Base-by-base conservation (phyloP, 2,797 vertebrate genomes). In the Adelosebastes latens region DNA sequence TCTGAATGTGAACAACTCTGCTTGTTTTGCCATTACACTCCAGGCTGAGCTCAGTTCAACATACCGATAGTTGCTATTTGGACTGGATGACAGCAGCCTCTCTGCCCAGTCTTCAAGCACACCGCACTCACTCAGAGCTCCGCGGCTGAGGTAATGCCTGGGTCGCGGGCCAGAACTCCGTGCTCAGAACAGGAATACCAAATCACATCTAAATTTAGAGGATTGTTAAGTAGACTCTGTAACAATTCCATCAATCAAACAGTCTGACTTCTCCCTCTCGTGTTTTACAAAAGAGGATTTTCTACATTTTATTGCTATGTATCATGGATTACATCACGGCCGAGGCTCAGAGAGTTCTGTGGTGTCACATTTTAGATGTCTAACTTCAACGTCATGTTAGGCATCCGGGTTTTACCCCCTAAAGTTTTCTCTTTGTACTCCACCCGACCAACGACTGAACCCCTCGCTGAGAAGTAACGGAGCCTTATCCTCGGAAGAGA, bases 121-220 rank as follows among this genome's bases (percentile, higher is more conserved):
- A 79, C 83, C 80, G 64, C 88, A 78, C 90, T 94, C 90, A 92
- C 88, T 92, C 92, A 88, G 73, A 94, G 89, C 89, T 79, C 82
- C 73, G 16, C 2, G 80, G 87, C 92, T 95, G 95, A 96, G 93
- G 94, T 96, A 94, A 96, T 95, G 92, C 91, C 91, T 93, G 89
- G 83, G 88, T 85, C 11, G 12, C 32, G 6, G 81, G 93, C 95
- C 95, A 95, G 93, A 89, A 92, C 90, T 83, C 91, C 87, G 72
- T 39, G 81, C 85, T 90, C 88, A 71, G 87, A 91, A 81, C 93
- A 92, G 77, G 77, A 87, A 88, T 88, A 85, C 87, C 25, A 81
- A 94, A 92, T 91, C 89, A 89, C 80, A 81, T 83, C 95, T 95
- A 95, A 95, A 95, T 95, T 94, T 96, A 95, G 94, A 84, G 70